phyloP scores from a whole-genome alignment of 2,113 vertebrate genomes.

The Rallus limicola region DNA sequence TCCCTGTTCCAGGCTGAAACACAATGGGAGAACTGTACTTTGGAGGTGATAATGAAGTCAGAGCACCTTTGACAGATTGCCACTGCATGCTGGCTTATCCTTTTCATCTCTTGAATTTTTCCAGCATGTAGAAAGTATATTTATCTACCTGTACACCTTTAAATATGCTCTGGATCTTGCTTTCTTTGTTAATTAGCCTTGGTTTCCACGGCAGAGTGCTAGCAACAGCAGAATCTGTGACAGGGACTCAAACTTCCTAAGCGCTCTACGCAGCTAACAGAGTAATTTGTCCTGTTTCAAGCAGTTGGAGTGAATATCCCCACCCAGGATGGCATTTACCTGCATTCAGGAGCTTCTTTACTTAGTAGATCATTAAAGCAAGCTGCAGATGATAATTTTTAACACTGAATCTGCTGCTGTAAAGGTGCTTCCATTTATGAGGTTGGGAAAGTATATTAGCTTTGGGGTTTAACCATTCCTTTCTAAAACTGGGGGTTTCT shows the following conservation, averaged over 20 bases:
- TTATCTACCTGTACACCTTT: background rate
- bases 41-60: constrained; percentile 14
- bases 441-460: background rate
- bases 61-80: background rate
- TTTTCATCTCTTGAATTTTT: background rate
- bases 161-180: background rate
- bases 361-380: background rate
- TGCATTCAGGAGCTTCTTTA: background rate
- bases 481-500: background rate
- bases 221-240: constrained; percentile 13
- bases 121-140: background rate
- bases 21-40: background rate
- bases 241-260: background rate
- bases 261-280: background rate
- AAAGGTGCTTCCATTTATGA: background rate
- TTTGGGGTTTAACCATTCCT: background rate
- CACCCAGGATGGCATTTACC: background rate
- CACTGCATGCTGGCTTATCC: background rate
- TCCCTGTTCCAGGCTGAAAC: background rate
- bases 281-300: background rate
- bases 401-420: background rate
- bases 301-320: background rate
- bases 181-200: constrained; percentile 45
- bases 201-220: background rate
- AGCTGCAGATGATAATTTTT: background rate